Conservation (phyloP, 1,140 invertebrate species). For the Caerostris darwini region DNA sequence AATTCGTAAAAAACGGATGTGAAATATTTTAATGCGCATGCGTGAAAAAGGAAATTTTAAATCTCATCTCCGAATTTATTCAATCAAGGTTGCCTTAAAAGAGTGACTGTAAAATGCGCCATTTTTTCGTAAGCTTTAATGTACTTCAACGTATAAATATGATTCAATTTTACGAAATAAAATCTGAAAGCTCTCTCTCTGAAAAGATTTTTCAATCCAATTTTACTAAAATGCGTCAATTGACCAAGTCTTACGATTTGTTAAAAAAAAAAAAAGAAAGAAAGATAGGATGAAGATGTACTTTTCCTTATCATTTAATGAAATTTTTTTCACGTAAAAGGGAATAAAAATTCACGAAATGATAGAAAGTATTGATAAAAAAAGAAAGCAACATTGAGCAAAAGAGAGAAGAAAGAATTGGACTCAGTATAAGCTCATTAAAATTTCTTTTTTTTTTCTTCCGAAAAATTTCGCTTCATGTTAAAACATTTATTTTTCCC, state of each 20-base stretch:
- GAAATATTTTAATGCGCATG: neutral
- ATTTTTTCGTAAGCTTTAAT: neutral
- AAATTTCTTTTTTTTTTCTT: neutral
- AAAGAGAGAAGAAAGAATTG: neutral
- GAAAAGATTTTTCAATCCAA: neutral
- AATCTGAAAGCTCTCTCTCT: neutral
- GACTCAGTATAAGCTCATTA: conserved; percentile 23
- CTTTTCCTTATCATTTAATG: neutral
- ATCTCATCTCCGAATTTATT: neutral
- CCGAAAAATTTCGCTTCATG: conserved; percentile 8
- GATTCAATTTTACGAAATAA: neutral
- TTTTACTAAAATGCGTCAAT: neutral
- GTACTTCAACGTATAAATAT: neutral
- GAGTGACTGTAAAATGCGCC: neutral
- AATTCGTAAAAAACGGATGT: too few species aligned
- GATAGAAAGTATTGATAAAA: conserved; percentile 13
- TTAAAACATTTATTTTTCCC: conserved; percentile 24
- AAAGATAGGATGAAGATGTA: too few species aligned
- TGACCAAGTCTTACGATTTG: neutral
- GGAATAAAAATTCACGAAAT: neutral
- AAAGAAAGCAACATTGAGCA: neutral
- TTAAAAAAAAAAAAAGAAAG: too few species aligned
- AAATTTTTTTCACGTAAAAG: neutral
- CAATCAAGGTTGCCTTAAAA: neutral
- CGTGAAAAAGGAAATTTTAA: too few species aligned